Percentiles rank a stretch among this genome's conserved stretches.
Conservation (phyloP, 1,140 invertebrate genomes). For the Drosophila punjabiensis region DNA sequence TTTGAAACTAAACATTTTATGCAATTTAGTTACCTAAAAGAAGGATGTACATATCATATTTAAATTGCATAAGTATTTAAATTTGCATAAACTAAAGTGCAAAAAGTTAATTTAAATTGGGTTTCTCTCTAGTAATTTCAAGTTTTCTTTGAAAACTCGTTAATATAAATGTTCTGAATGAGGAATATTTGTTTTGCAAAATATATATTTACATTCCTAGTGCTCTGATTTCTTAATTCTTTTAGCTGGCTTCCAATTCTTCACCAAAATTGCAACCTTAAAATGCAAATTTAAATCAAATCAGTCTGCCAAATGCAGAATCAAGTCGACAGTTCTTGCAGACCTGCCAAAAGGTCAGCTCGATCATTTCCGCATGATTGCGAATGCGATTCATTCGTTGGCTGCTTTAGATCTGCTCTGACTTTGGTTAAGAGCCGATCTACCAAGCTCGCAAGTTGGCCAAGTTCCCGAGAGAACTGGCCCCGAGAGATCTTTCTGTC, state of each 20-base stretch:
- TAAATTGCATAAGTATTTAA: neutral
- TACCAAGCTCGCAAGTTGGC: slow-evolving; percentile 14
- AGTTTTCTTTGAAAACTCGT: neutral
- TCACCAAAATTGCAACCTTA: slow-evolving; percentile 37
- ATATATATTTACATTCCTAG: neutral
- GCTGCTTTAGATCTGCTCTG: slow-evolving; percentile 28
- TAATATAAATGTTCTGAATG: neutral
- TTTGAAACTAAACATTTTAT: neutral
- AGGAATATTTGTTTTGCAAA: neutral
- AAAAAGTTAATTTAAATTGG: neutral
- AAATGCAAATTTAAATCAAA: slow-evolving; percentile 15
- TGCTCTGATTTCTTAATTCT: neutral
- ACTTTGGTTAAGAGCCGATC: slow-evolving; percentile 25
- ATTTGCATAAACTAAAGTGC: neutral
- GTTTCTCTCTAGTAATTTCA: neutral
- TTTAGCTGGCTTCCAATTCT: slow-evolving; percentile 22
- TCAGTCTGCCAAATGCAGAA: slow-evolving; percentile 6
- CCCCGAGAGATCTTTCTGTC: neutral
- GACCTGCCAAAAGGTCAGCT: slow-evolving; percentile 78
- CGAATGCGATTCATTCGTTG: slow-evolving; percentile 66
- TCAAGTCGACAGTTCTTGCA: slow-evolving; percentile 5
- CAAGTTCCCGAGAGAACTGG: slow-evolving; percentile 19
- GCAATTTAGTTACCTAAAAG: neutral
- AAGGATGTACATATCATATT: neutral
- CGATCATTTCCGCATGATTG: slow-evolving; percentile 84